Evolutionary conservation across 2,113 vertebrate genomes (phyloP).

Genomic region (Phasianus colchicus): DNA sequence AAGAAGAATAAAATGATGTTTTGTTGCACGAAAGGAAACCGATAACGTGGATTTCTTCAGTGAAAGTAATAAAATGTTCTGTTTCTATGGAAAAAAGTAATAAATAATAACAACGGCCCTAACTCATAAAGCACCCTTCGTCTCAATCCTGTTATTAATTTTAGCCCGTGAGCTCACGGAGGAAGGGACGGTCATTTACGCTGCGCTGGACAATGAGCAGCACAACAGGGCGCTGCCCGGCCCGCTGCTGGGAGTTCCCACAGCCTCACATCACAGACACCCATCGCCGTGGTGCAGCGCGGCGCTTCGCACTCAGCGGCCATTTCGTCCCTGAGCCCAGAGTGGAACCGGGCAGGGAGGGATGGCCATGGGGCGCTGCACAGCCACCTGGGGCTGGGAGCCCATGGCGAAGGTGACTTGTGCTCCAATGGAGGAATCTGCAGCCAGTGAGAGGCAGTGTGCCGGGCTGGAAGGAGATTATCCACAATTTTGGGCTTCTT

Average conservation of each 20-base stretch:
- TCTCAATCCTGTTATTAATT: slow-evolving; percentile 46
- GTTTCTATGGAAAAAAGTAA: slow-evolving; percentile 16
- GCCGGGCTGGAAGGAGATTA: not conserved
- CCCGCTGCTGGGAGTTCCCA: not conserved
- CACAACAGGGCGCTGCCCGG: slow-evolving; percentile 51
- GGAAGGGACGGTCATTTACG: slow-evolving; percentile 59
- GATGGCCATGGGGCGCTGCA: not conserved
- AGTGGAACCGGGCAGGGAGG: not conserved
- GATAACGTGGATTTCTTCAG: slow-evolving; percentile 43
- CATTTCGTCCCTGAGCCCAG: not conserved
- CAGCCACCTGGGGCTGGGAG: not conserved
- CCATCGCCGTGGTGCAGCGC: slow-evolving; percentile 29
- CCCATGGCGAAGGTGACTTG: too few species aligned
- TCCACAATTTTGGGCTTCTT: not conserved
- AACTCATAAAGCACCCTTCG: not conserved
- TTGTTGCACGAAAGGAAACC: slow-evolving; percentile 40
- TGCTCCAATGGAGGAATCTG: too few species aligned
- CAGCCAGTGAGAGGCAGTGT: not conserved
- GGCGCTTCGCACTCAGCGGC: not conserved
- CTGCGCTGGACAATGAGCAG: slow-evolving; percentile 19
- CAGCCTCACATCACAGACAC: slow-evolving; percentile 34
- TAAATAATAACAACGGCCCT: not conserved
- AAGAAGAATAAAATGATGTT: slow-evolving; percentile 21
- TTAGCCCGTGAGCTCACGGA: slow-evolving; percentile 45
- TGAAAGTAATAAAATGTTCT: slow-evolving; percentile 42